Evolutionary conservation across 2,888 invertebrate species (phyloP), one percentile per base, ranked within the genome.

Genomic region (Cepaea hortensis): DNA sequence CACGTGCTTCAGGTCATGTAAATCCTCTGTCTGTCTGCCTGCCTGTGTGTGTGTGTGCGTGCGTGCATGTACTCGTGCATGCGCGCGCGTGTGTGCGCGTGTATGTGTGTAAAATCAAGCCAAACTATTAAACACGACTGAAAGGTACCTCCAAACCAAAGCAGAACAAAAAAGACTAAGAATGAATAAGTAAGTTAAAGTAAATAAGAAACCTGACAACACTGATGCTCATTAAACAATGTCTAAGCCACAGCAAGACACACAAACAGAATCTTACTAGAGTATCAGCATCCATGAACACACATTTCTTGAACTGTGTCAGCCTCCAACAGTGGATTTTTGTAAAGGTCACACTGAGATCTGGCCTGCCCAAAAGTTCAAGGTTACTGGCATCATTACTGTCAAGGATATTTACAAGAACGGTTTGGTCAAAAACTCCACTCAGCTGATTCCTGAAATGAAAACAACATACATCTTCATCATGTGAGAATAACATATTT

Each of bases 241-340:
- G 99, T 90, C 99, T 98, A 95, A n/a, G n/a, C n/a, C 99, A 99
- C 91, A 99, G 96, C 95, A 99, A 99, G 91, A 99, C 98, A 95
- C 98, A 98, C 96, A 18, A 72, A 3, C 20, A 13, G 48, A 75
- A 48, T 48, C 96, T 96, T 95, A 99, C 99, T 96, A 99, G 95
- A 90, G 98, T 97, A 95, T 99, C 99, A 90, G 99, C 98, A 95
- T 99, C 99, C 91, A 99, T 96, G 95, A 99, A 99, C 91, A 99
- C 98, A 95, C 98, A 98, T 96, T 99, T 99, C 90, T 97, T 96
- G 95, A 96, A 99, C 95, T 99, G 98, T 86, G 97, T 98, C 89
- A 99, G 96, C 92, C 97, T 96, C 99, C 99, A 99, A 95, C 98
- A 99, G 95, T 99, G 98, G 89, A 99, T 96, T 95, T 99, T 99